phyloP scores from a whole-genome alignment of 1,140 invertebrate species.

The Gonatopus flavifemur region DNA sequence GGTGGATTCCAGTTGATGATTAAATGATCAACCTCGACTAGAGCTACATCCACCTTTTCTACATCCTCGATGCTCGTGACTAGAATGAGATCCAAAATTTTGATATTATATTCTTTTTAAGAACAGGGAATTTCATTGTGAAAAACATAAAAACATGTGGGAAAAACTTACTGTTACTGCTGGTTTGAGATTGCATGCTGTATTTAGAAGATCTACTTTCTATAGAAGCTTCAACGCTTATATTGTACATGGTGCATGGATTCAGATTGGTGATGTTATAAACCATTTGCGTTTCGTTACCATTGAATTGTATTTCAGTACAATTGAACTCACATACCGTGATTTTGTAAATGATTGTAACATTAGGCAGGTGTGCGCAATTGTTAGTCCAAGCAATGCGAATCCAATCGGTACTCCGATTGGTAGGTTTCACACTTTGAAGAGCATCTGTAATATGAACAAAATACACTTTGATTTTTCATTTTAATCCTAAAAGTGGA shows the following conservation, averaged over 20 bases:
- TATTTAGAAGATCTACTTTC: neutral
- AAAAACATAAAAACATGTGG: neutral
- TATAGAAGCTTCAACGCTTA: slow-evolving; percentile 14
- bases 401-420: slow-evolving; percentile 11
- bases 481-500: slow-evolving; percentile 3
- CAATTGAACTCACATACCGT: slow-evolving; percentile 8
- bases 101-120: neutral
- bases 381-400: slow-evolving; percentile 22
- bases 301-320: neutral
- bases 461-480: no score
- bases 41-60: neutral
- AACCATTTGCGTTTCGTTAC: neutral
- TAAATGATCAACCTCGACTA: neutral
- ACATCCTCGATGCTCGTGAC: slow-evolving; percentile 17
- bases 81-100: neutral
- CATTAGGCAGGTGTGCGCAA: neutral
- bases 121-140: neutral
- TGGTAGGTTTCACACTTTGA: slow-evolving; percentile 7
- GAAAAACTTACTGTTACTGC: slow-evolving; percentile 7
- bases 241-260: slow-evolving; percentile 24
- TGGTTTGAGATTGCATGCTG: neutral
- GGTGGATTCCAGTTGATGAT: slow-evolving; percentile 15
- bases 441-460: no score
- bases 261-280: slow-evolving; percentile 17
- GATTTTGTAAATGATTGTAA: slow-evolving; percentile 3